A percentile compares a stretch with the other conserved stretches of the same genome.
Conservation (phyloP, 2,797 vertebrate species). For the Lacerta viridis region DNA sequence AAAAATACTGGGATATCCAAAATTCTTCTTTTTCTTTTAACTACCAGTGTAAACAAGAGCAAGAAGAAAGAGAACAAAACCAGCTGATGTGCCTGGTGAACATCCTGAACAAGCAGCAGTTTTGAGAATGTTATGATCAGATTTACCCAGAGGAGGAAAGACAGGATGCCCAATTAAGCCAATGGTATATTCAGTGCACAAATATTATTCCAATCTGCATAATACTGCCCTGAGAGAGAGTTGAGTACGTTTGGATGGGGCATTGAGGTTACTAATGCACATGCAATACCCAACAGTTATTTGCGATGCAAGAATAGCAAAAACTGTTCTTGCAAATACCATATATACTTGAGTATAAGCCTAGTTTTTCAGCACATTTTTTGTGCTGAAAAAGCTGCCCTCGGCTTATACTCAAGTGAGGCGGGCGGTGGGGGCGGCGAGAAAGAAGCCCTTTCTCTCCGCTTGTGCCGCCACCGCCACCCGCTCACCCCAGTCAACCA, state of each 20-base stretch:
- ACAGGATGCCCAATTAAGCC: not conserved
- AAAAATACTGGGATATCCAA: not conserved
- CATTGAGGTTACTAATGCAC: not conserved
- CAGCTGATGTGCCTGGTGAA: not conserved
- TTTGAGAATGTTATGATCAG: not conserved
- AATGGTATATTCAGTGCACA: not conserved
- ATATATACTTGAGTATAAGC: too few relatives aligned
- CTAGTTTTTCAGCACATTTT: too few relatives aligned
- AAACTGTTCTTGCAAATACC: not conserved
- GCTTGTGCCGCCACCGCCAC: too few relatives aligned
- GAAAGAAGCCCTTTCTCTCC: too few relatives aligned
- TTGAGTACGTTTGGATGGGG: not conserved
- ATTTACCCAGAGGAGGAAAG: too few relatives aligned
- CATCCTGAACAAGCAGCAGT: not conserved
- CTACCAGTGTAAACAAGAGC: not conserved
- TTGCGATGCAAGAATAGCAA: not conserved
- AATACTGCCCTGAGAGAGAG: not conserved
- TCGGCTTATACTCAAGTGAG: too few relatives aligned
- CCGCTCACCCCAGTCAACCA: too few relatives aligned
- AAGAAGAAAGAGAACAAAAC: too few relatives aligned
- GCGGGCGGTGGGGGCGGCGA: too few relatives aligned
- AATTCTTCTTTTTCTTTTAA: too few relatives aligned
- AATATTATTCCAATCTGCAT: not conserved
- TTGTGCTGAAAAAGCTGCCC: too few relatives aligned
- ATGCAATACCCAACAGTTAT: not conserved